These are phyloP conservation scores for Anolis apletophallus DNA, from an alignment of 2,797 vertebrate genomes.

Conservation along the genomic window DNA sequence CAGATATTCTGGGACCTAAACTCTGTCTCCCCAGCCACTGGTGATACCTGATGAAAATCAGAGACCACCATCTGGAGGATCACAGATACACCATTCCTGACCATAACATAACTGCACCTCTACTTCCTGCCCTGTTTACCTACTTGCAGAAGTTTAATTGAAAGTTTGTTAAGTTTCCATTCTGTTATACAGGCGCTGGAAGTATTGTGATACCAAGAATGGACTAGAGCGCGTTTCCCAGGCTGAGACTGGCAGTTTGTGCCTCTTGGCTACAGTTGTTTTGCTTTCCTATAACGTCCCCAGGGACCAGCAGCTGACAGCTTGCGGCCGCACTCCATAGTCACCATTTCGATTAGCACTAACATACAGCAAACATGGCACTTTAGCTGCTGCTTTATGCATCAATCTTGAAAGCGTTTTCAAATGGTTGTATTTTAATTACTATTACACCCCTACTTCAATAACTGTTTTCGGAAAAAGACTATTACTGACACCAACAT, in stretches of 20 bases:
- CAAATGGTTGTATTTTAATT: too few species aligned
- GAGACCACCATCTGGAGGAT: not conserved
- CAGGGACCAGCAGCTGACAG: too few species aligned
- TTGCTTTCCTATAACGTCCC: too few species aligned
- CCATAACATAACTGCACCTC: not conserved
- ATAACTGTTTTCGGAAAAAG: not conserved
- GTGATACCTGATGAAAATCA: not conserved
- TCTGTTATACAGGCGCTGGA: not conserved
- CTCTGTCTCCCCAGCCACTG: not conserved
- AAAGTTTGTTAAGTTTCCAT: not conserved
- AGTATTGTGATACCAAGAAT: conserved; percentile 16
- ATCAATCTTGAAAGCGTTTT: conserved; percentile 28
- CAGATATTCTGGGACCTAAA: not conserved
- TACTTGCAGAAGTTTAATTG: not conserved
- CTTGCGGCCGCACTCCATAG: too few species aligned
- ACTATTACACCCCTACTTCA: not conserved
- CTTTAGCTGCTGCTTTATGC: not conserved
- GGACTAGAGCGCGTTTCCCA: not conserved
- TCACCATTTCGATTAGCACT: too few species aligned
- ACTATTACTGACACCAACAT: conserved; percentile 24
- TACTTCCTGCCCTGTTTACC: not conserved
- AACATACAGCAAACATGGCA: too few species aligned
- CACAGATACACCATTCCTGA: not conserved
- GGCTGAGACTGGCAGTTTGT: not conserved
- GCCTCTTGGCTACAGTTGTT: too few species aligned